Evolutionary conservation across 2,797 vertebrate genomes (phyloP), one percentile per base, ranked within the genome.

Genomic region (Sebastes steindachneri): DNA sequence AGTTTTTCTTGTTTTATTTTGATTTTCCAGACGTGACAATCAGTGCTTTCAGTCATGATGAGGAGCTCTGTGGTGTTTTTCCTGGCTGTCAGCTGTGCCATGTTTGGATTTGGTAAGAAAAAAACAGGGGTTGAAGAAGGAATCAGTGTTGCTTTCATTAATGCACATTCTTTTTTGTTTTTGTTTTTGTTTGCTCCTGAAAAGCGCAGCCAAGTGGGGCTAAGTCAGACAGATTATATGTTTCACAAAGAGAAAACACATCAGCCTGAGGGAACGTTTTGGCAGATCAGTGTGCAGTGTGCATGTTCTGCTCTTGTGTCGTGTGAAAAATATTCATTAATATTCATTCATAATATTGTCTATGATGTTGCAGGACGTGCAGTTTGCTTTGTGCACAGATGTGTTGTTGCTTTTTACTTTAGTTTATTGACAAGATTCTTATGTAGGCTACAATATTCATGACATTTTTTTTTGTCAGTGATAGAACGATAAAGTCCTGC

Each of bases 51-150:
- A 55, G 72, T 78, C 76, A 78, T 1, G 26, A 91, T 87, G 89
- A 91, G 66, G 73, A 66, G 37, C 79, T 74, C 70, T 15, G 64
- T 75, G 73, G 68, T 86, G 84, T 82, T 90, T 41, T 75, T 45
- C 70, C 71, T 89, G 54, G 70, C 79, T 71, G 77, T 87, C 85
- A 77, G 86, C 79, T 85, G 85, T 66, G 75, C 88, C 66, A 21
- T 80, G 59, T 86, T 91, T 77, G 88, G 83, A 87, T 82, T 78
- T 76, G 89, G 86, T 91, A 73, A 89, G 83, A 77, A 73, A 75
- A 74, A 65, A 15, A n/a, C 41, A 45, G 3, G 25, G 31, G 4
- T 26, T 67, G 29, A 68, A 78, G 26, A 63, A 57, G 23, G 37
- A 85, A 67, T 86, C 67, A 37, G 10, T 25, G 14, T 12, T 19